These are phyloP conservation scores for Vulpes lagopus DNA, from an alignment of 2,113 vertebrate species.

Conservation along the genomic window DNA sequence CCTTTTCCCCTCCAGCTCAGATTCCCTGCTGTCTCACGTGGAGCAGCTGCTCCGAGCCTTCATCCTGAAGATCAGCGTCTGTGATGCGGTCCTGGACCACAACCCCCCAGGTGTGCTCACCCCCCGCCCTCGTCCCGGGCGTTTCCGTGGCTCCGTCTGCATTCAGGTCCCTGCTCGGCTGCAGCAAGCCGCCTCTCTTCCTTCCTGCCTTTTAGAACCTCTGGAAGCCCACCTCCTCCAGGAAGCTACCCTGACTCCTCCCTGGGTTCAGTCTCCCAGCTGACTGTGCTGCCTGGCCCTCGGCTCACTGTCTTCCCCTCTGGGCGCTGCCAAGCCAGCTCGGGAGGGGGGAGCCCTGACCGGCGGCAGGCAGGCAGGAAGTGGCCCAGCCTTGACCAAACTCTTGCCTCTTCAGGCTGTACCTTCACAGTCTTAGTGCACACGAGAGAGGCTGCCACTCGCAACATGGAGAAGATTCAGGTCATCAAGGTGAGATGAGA, in stretches of 20 bases:
- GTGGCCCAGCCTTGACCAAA: not conserved
- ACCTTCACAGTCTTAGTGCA: conserved; percentile 98
- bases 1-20: conserved; percentile 89
- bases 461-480: conserved; percentile 99
- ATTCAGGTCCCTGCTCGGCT: not conserved
- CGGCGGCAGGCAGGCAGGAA: not conserved
- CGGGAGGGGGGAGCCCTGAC: not conserved
- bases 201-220: not conserved
- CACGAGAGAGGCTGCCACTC: conserved; percentile 95
- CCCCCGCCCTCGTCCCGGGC: not conserved
- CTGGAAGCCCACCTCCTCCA: not conserved
- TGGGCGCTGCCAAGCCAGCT: not conserved
- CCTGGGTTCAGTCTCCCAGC: not conserved
- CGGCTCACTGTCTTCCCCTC: not conserved
- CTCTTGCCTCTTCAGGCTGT: conserved; percentile 89
- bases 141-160: not conserved
- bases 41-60: conserved; percentile 97
- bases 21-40: conserved; percentile 95
- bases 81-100: conserved; percentile 97
- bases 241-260: not conserved
- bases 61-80: conserved; percentile 98
- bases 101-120: conserved; percentile 94
- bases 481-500: conserved; percentile 95
- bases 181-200: not conserved
- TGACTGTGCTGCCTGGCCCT: not conserved